These are phyloP conservation scores for Apodemus agrarius DNA, from an alignment of 2,797 vertebrate species.

Conservation along the genomic window DNA sequence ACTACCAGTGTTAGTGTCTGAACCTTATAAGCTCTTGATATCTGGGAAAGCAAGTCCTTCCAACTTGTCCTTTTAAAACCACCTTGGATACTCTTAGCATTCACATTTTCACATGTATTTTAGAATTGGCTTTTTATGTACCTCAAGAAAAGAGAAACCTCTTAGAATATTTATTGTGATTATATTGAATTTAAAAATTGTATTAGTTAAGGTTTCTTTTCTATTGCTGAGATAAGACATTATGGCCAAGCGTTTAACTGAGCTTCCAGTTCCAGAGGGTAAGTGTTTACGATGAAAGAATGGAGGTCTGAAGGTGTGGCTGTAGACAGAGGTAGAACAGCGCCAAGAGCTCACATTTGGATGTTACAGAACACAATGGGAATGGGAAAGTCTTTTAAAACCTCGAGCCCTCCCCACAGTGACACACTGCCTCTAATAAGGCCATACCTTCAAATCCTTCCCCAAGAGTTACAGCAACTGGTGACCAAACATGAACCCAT, in stretches of 20 bases:
- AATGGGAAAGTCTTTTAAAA: not conserved
- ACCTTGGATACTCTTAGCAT: slow-evolving; percentile 21
- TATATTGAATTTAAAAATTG: slow-evolving; percentile 19
- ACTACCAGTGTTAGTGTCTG: slow-evolving; percentile 25
- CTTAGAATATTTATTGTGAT: not conserved
- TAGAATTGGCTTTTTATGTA: slow-evolving; percentile 10
- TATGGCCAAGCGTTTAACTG: not conserved
- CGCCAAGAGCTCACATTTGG: not conserved
- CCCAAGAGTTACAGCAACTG: not conserved
- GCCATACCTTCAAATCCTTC: not conserved
- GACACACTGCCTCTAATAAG: not conserved
- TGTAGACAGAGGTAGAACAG: not conserved
- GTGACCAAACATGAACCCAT: not conserved
- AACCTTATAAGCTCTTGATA: slow-evolving; percentile 30
- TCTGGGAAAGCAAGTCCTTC: slow-evolving; percentile 28
- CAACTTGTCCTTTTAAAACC: slow-evolving; percentile 43
- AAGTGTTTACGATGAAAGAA: not conserved
- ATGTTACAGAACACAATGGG: not conserved
- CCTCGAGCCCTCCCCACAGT: not conserved
- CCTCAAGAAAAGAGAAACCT: not conserved
- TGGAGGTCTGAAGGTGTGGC: not conserved
- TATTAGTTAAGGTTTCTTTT: not conserved
- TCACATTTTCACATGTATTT: slow-evolving; percentile 34
- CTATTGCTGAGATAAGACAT: not conserved
- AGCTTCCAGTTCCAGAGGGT: not conserved